Base-by-base conservation (phyloP, 1,140 invertebrate genomes). In the Drusus annulatus region DNA sequence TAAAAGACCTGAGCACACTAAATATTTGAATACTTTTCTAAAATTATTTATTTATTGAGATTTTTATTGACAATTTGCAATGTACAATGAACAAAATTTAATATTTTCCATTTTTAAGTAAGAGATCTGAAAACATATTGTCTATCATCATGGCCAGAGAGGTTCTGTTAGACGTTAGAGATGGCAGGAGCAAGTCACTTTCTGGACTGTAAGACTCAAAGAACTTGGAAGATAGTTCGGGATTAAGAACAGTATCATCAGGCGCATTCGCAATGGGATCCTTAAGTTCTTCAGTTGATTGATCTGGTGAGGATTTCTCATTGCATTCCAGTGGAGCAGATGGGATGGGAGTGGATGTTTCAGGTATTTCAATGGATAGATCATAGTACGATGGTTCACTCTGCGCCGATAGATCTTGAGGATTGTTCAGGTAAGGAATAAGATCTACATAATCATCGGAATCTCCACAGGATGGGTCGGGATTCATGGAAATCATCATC, bases 111-210 rank as follows among this genome's bases (percentile, higher is more conserved):
- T 45, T 45, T 50, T 79, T 79, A n/a, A 58, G 58, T 25, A 80
- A 19, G 54, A 83, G 25, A 16, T 71, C 69, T 28, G 69, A 50
- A 25, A 77, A 73, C 74, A 76, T 79, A 80, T 76, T 81, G 19
- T 83, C 63, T 63, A 81, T 73, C 80, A 51, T 71, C 45, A 81
- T 82, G 28, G 78, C 62, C 16, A 81, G 73, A 50, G 65, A 69
- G 3, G 65, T 19, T 69, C 65, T 69, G 5, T n/a, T 31, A 19
- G 28, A 17, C 17, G 6, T 3, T 51, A 19, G 65, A 69, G 31
- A 50, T 10, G 36, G 36, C 36, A 50, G 15, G 6, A 69, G 17
- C 21, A 45, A 69, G 36, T 31, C 36, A 50, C 65, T 19, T 17
- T 69, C 65, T 19, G 28, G 16, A 19, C 7, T 63, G 25, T 15